phyloP scores from a whole-genome alignment of 2,888 invertebrate genomes.

The Dusona sp. region DNA sequence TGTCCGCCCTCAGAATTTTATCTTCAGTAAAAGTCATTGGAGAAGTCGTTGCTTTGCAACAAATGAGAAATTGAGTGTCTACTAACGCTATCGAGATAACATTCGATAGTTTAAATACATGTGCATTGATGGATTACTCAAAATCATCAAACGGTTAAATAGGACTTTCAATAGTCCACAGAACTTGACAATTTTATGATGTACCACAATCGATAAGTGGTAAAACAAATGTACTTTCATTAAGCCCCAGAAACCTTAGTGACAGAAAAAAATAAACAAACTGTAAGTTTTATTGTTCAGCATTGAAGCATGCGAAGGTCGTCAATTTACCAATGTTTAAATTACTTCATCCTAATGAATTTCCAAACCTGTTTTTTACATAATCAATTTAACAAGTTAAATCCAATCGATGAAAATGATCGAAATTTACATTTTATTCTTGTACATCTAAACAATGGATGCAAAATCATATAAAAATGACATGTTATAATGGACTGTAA shows the following conservation, averaged over 20 bases:
- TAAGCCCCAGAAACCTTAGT: background rate
- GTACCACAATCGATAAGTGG: background rate
- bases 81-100: background rate
- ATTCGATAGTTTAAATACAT: background rate
- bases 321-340: background rate
- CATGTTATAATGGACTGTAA: background rate
- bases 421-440: background rate
- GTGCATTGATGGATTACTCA: background rate
- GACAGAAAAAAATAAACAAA: background rate
- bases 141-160: background rate
- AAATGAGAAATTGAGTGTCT: constrained; percentile 2
- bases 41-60: constrained; percentile 1
- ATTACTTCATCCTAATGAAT: background rate
- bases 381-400: background rate
- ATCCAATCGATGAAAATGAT: background rate
- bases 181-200: background rate
- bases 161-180: background rate
- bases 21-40: constrained; percentile 3
- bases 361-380: background rate
- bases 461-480: background rate
- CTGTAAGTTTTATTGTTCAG: background rate
- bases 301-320: background rate
- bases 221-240: background rate
- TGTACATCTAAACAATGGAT: background rate
- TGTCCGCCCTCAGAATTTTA: constrained; percentile 23